A percentile compares a stretch with the other conserved stretches of the same genome.
Evolutionary conservation across 2,113 vertebrate species (phyloP).

Genomic region (Atractosteus spatula): DNA sequence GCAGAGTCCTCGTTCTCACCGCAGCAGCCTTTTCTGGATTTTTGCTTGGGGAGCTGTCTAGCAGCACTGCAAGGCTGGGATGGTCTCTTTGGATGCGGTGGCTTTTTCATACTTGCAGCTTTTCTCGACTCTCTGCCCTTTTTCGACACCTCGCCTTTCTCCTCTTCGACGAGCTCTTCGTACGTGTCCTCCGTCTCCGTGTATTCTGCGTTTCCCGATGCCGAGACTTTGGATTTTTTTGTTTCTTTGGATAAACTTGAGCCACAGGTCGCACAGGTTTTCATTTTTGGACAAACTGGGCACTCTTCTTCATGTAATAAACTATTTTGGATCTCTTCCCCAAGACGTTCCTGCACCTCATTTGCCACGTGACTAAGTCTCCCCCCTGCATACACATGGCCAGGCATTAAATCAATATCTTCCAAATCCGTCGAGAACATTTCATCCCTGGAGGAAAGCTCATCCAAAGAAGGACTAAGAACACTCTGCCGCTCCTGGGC

Average conservation of each 20-base stretch:
- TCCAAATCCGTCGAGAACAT: slow-evolving; percentile 70
- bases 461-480: slow-evolving; percentile 66
- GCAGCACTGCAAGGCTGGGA: slow-evolving; percentile 9
- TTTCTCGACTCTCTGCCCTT: slow-evolving; percentile 25
- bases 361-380: not conserved
- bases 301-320: slow-evolving; percentile 31
- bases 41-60: slow-evolving; percentile 35
- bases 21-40: slow-evolving; percentile 39
- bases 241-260: slow-evolving; percentile 41
- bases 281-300: slow-evolving; percentile 35
- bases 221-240: slow-evolving; percentile 28
- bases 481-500: slow-evolving; percentile 64
- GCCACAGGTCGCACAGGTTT: slow-evolving; percentile 59
- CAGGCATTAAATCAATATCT: slow-evolving; percentile 56
- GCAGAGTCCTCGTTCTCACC: slow-evolving; percentile 9
- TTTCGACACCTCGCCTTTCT: slow-evolving; percentile 29
- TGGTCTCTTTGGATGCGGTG: slow-evolving; percentile 34
- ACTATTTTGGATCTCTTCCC: not conserved
- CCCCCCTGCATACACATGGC: slow-evolving; percentile 36
- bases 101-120: slow-evolving; percentile 44
- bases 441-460: slow-evolving; percentile 68
- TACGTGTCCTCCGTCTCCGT: slow-evolving; percentile 47
- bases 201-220: slow-evolving; percentile 32
- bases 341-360: not conserved
- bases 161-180: slow-evolving; percentile 38